Evolutionary conservation across 2,888 invertebrate genomes (phyloP), one percentile per base, ranked within the genome.

Genomic region (Amiota communis): DNA sequence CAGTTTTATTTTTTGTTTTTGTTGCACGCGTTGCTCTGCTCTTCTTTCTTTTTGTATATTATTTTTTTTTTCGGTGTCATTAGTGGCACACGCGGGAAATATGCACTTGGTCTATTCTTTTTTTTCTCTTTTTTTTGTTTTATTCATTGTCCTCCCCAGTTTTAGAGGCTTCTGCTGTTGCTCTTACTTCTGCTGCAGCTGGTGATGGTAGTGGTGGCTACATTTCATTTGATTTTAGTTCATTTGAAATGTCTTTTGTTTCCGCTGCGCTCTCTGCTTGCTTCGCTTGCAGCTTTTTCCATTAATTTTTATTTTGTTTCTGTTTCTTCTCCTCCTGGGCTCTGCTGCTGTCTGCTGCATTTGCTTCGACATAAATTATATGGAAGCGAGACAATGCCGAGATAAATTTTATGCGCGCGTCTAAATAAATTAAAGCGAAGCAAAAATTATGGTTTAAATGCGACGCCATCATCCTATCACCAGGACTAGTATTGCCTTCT

Each of bases 221-320:
- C 51, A 47, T 53, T 83, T 84, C 83, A 83, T 83, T 83, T 84
- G 83, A 83, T 83, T 83, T 84, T 81, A 83, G 84, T 84, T 83
- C 83, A 80, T 84, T 83, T 20, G 59, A 84, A 84, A 78, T 82
- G 77, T 82, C 84, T 81, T 82, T 84, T 81, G 84, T 80, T 79
- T 80, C 53, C 75, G 79, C 82, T 81, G 78, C 72, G 77, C 73
- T 75, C 72, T 75, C 75, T 77, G 75, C 72, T 75, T 73, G 71
- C 73, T 69, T 56, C 20, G 69, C 53, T 36, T 36, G 36, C 36
- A 36, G 4, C 2, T 49, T 80, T 78, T 82, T 83, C 79, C 82
- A 84, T 83, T 83, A 83, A 83, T 84, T 82, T 80, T 78, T 53
- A 73, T 74, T 72, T 69, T 65, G 23, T 56, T 47, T 48, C 49